Conservation (phyloP, 53 echinoderm and acorn worm species). For the Henricia sp. region DNA sequence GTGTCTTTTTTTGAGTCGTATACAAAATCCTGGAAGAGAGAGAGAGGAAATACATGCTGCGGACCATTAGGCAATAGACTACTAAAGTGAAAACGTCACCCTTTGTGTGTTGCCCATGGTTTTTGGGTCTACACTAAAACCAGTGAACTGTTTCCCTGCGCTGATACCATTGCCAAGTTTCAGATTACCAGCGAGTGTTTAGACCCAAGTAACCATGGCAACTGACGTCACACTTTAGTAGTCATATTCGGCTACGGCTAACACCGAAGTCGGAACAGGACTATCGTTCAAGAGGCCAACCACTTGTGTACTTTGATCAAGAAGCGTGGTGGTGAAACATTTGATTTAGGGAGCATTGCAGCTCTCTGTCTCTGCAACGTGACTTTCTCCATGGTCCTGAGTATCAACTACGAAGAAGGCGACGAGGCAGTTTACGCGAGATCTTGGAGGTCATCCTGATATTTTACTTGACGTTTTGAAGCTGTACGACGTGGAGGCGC, state of each 20-base stretch:
- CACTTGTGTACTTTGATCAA: slow-evolving; percentile 9
- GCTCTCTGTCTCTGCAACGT: slow-evolving; percentile 12
- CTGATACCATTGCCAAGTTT: too few species aligned
- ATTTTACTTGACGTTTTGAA: slow-evolving; percentile 23
- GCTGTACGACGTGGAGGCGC: slow-evolving; percentile 10
- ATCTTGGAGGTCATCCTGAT: neutral
- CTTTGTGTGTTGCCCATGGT: too few species aligned
- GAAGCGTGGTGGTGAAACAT: slow-evolving; percentile 9
- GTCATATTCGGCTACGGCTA: too few species aligned
- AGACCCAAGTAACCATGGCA: too few species aligned
- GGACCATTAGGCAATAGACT: slow-evolving; percentile 34
- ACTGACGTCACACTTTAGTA: too few species aligned
- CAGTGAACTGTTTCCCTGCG: too few species aligned
- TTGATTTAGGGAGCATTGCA: neutral
- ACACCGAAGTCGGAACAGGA: too few species aligned
- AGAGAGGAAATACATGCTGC: slow-evolving; percentile 43
- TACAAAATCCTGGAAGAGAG: slow-evolving; percentile 35
- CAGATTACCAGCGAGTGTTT: too few species aligned
- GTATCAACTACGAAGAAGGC: neutral
- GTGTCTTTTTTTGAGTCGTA: slow-evolving; percentile 40
- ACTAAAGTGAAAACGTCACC: too few species aligned
- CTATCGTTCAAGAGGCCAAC: slow-evolving; percentile 9
- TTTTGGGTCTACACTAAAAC: too few species aligned
- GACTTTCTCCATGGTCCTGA: slow-evolving; percentile 20
- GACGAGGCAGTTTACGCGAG: neutral